A percentile compares a stretch with the other conserved stretches of the same genome.
These are phyloP conservation scores for Orchestes rusci DNA, from an alignment of 2,888 invertebrate genomes.

Conservation along the genomic window DNA sequence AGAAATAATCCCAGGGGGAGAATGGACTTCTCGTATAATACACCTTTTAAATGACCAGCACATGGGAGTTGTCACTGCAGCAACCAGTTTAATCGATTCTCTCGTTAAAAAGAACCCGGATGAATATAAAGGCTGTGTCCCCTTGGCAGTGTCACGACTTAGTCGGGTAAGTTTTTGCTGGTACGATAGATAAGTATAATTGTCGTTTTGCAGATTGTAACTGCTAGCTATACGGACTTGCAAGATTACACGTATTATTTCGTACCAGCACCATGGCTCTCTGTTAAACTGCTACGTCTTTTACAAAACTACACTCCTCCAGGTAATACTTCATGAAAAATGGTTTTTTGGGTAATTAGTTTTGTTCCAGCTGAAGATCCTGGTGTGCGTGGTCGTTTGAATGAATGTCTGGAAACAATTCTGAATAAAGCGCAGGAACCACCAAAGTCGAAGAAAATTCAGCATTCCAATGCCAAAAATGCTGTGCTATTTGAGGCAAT, in stretches of 20 bases:
- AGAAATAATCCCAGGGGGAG: constrained; percentile 93
- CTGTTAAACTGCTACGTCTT: constrained; percentile 91
- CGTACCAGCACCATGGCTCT: constrained; percentile 99
- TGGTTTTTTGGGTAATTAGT: background rate
- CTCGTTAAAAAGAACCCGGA: constrained; percentile 98
- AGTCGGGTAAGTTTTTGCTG: constrained; percentile 60
- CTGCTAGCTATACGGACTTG: constrained; percentile 96
- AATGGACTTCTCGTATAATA: constrained; percentile 98
- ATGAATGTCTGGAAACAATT: constrained; percentile 97
- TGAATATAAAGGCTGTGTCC: constrained; percentile 98
- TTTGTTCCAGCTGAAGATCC: constrained; percentile 71
- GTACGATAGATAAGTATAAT: background rate
- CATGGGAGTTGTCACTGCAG: constrained; percentile 98
- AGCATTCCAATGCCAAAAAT: constrained; percentile 99
- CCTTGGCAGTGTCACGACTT: constrained; percentile 92
- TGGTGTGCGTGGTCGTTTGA: constrained; percentile 89
- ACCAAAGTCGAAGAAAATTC: constrained; percentile 99
- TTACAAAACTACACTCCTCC: constrained; percentile 98
- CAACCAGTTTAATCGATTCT: constrained; percentile 95
- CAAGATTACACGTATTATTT: constrained; percentile 99
- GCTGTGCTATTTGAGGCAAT: constrained; percentile 99
- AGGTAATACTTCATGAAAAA: constrained; percentile 44
- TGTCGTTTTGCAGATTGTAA: constrained; percentile 71
- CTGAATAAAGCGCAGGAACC: constrained; percentile 99
- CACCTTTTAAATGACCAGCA: constrained; percentile 98